Evolutionary conservation across 2,888 invertebrate genomes (phyloP).

Genomic region (Melanotus villosus): DNA sequence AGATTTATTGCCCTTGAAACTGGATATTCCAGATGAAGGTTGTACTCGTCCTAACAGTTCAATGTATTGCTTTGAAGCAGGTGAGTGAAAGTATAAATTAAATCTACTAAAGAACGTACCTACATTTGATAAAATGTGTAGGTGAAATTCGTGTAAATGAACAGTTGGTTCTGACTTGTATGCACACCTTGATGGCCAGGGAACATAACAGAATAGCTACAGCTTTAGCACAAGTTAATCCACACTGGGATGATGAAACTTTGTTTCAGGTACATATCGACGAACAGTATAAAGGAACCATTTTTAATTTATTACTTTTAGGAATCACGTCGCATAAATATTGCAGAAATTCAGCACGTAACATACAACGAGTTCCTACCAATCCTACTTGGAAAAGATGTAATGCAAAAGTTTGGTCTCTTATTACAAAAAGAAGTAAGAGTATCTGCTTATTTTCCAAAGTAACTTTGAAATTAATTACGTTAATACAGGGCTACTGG

Average conservation of each 20-base stretch:
- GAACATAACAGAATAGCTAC: constrained; percentile 92
- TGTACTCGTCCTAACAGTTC: constrained; percentile 91
- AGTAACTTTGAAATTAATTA: background rate
- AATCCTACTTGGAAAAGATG: constrained; percentile 89
- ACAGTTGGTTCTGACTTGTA: constrained; percentile 89
- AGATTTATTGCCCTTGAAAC: constrained; percentile 88
- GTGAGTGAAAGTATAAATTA: constrained; percentile 67
- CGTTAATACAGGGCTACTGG: constrained; percentile 78
- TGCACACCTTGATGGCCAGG: constrained; percentile 92
- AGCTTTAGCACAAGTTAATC: constrained; percentile 83
- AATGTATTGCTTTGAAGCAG: constrained; percentile 94
- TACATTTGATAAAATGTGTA: constrained; percentile 59
- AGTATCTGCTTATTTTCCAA: background rate
- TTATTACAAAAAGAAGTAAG: constrained; percentile 83
- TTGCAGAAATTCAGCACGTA: constrained; percentile 90
- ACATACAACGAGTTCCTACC: constrained; percentile 93
- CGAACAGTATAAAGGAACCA: background rate
- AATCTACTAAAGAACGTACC: constrained; percentile 23
- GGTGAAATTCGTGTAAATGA: constrained; percentile 95
- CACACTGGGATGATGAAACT: constrained; percentile 95
- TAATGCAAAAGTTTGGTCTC: constrained; percentile 92
- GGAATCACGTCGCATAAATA: constrained; percentile 86
- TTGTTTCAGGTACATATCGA: constrained; percentile 77
- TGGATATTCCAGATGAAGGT: constrained; percentile 93
- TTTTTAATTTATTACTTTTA: constrained; percentile 54